Conservation (phyloP, 2,113 vertebrate genomes). For the Psephotus haematonotus region DNA sequence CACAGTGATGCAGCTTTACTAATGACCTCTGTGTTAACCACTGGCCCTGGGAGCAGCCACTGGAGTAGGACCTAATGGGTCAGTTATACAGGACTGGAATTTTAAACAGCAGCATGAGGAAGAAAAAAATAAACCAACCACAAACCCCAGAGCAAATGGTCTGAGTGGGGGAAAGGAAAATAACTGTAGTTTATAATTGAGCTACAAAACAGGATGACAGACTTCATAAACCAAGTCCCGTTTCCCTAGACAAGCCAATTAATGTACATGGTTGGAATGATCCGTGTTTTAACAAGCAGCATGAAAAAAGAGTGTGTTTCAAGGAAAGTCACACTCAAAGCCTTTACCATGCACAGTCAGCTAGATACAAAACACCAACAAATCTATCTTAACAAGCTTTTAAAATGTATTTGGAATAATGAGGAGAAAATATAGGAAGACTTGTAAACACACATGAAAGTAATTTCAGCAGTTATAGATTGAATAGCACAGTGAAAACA, state of each 20-base stretch:
- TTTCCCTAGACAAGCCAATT: constrained; percentile 58
- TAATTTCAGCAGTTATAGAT: constrained; percentile 26
- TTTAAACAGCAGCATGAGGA: background rate
- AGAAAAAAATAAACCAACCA: background rate
- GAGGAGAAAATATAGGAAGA: constrained; percentile 15
- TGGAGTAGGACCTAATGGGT: background rate
- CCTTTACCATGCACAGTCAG: constrained; percentile 48
- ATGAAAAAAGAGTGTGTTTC: constrained; percentile 29
- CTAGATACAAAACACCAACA: constrained; percentile 22
- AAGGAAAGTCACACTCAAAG: background rate
- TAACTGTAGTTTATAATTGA: constrained; percentile 57
- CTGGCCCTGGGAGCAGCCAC: background rate
- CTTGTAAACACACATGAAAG: constrained; percentile 59
- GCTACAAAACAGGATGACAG: constrained; percentile 32
- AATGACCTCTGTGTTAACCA: fast-evolving
- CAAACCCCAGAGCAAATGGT: background rate
- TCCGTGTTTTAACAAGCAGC: constrained; percentile 53
- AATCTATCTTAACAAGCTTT: constrained; percentile 42
- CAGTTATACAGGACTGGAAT: background rate
- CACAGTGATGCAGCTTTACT: background rate
- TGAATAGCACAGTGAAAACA: constrained; percentile 2
- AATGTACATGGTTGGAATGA: constrained; percentile 49
- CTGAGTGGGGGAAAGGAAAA: background rate
- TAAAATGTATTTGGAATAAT: constrained; percentile 38
- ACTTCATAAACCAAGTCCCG: constrained; percentile 19